Evolutionary conservation across 92 coral and sea anemone species (phyloP).

Genomic region (Desmophyllum pertusum): DNA sequence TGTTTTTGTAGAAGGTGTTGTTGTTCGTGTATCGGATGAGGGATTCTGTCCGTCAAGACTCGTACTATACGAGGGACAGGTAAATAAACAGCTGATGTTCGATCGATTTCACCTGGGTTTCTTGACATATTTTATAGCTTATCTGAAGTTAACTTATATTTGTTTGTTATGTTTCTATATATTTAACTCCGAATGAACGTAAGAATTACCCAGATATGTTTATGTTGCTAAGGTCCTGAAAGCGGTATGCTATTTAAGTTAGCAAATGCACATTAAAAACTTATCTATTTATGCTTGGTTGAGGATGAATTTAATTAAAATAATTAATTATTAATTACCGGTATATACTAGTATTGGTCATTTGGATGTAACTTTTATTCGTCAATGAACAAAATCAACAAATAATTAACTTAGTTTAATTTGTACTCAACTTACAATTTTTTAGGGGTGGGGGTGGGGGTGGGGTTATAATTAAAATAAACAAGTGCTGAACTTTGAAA

Average conservation of each 20-base stretch:
- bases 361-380: no score
- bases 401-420: no score
- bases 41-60: constrained; percentile 55
- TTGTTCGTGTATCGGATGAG: constrained; percentile 43
- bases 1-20: constrained; percentile 42
- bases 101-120: not conserved
- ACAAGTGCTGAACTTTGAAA: no score
- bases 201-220: not conserved
- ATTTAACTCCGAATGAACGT: not conserved
- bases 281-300: not conserved
- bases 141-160: not conserved
- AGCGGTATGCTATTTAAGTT: not conserved
- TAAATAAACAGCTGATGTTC: not conserved
- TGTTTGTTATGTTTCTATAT: not conserved
- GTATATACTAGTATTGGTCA: no score
- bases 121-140: not conserved
- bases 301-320: not conserved
- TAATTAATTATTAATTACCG: not conserved
- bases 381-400: no score
- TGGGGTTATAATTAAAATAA: no score
- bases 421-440: no score
- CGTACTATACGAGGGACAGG: constrained; percentile 64
- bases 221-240: not conserved
- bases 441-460: no score
- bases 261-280: not conserved